Base-by-base conservation (phyloP, 2,888 invertebrate species). In the Athalia rosae region DNA sequence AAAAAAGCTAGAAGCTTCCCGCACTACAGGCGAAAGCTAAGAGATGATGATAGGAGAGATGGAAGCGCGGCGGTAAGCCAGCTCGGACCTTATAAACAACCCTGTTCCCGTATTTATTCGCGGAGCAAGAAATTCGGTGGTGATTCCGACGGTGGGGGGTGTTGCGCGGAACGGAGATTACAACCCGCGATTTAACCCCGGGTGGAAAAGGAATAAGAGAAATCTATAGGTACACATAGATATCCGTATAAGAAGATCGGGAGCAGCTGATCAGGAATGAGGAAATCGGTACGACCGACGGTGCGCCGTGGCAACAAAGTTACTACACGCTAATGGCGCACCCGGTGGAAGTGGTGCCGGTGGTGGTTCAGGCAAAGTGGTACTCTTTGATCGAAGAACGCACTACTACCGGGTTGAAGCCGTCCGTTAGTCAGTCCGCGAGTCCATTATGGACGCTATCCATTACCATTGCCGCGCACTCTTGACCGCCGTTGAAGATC, bases 401-500 rank as follows among this genome's bases (percentile, higher is more conserved):
- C 41, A 50, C 47, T 50, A 50, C 47, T 50, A n/a, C 67, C 67
- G 67, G 6, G n/a, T 13, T 64, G 15, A 13, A 47, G 15, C 64
- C 64, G 11, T 9, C 58, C 13, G 11, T 11, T 11, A 13, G 64
- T 64, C 47, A 67, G 67, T 53, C 53, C 50, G 53, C 15, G 67
- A 67, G 67, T 67, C 67, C 67, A 67, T 67, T 67, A 67, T 53
- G 67, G 67, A 67, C 53, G 67, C 15, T 9, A 67, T 48, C 67
- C 67, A 67, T 67, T 67, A 67, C 50, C 66, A 50, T 50, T 53
- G 28, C 48, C 67, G 28, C 50, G 9, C 50, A 50, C 50, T 53
- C 50, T 67, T 41, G 66, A 62, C 62, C 63, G 63, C 45, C 45
- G 63, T 48, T n/a, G 15, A 66, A 15, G 53, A 67, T 67, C 53